Conservation (phyloP, 2,888 invertebrate genomes). For the Meta bourneti region DNA sequence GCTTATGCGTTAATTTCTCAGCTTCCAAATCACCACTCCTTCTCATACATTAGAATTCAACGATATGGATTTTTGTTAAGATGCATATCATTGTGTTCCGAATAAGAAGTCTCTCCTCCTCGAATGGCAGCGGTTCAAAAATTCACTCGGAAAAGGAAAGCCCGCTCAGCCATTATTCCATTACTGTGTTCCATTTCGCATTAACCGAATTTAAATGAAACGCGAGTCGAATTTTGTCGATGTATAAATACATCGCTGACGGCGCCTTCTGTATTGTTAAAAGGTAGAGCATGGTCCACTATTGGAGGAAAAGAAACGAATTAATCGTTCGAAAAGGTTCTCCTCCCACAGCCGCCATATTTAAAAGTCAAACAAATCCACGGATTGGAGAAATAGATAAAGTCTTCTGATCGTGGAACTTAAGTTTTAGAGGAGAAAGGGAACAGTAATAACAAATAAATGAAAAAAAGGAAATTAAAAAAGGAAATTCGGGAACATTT, state of each 20-base stretch:
- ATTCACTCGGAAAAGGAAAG: slow-evolving; percentile 12
- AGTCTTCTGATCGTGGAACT: slow-evolving; percentile 32
- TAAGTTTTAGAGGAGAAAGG: slow-evolving; percentile 24
- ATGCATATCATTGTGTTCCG: slow-evolving; percentile 67
- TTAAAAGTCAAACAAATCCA: slow-evolving; percentile 63
- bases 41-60: slow-evolving; percentile 36
- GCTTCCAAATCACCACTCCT: slow-evolving; percentile 28
- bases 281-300: neutral
- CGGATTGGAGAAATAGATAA: slow-evolving; percentile 42
- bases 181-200: slow-evolving; percentile 58
- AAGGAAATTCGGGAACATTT: slow-evolving; percentile 33
- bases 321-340: slow-evolving; percentile 8
- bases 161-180: slow-evolving; percentile 53
- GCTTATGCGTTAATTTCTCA: slow-evolving; percentile 44
- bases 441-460: slow-evolving; percentile 22
- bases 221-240: slow-evolving; percentile 42
- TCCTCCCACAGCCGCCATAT: slow-evolving; percentile 2
- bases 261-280: slow-evolving; percentile 36
- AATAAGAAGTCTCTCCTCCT: neutral
- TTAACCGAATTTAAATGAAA: slow-evolving; percentile 55
- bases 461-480: slow-evolving; percentile 11
- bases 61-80: slow-evolving; percentile 66
- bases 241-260: slow-evolving; percentile 51
- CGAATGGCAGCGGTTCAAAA: slow-evolving; percentile 30
- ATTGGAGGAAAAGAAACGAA: neutral